These are phyloP conservation scores for Zaprionus davidi DNA, from an alignment of 1,140 invertebrate species.

Conservation along the genomic window DNA sequence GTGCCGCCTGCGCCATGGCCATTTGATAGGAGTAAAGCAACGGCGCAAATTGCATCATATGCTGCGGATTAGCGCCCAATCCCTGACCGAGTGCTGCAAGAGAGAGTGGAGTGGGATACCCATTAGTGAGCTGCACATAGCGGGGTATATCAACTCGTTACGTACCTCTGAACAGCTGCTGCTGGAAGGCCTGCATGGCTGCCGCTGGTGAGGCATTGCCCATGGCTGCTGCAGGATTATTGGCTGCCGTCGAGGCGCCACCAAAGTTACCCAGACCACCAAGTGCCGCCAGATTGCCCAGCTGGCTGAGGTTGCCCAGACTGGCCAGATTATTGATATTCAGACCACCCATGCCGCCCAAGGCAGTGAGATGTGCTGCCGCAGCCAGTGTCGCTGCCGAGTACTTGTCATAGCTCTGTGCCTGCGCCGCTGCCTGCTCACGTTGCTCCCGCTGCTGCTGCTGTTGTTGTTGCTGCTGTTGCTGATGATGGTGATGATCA, in stretches of 20 bases:
- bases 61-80: constrained; percentile 87
- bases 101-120: neutral
- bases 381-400: constrained; percentile 84
- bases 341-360: constrained; percentile 75
- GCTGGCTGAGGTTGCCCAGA: constrained; percentile 78
- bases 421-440: constrained; percentile 71
- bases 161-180: constrained; percentile 90
- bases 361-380: constrained; percentile 80
- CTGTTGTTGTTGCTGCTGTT: constrained; percentile 84
- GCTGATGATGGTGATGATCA: constrained; percentile 71
- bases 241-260: constrained; percentile 86
- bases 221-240: constrained; percentile 77
- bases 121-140: neutral
- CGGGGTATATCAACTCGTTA: neutral
- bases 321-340: constrained; percentile 75
- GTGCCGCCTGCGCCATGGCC: constrained; percentile 90
- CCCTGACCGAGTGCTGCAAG: constrained; percentile 74
- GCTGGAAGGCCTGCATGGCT: constrained; percentile 92
- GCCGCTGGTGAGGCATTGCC: constrained; percentile 85
- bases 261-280: constrained; percentile 77
- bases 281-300: constrained; percentile 78
- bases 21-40: constrained; percentile 94
- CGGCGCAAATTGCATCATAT: constrained; percentile 93
- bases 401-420: constrained; percentile 85
- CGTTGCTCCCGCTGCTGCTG: constrained; percentile 77